These are phyloP conservation scores for Philypnodon macrostomus DNA, from an alignment of 2,797 vertebrate species.

Conservation along the genomic window DNA sequence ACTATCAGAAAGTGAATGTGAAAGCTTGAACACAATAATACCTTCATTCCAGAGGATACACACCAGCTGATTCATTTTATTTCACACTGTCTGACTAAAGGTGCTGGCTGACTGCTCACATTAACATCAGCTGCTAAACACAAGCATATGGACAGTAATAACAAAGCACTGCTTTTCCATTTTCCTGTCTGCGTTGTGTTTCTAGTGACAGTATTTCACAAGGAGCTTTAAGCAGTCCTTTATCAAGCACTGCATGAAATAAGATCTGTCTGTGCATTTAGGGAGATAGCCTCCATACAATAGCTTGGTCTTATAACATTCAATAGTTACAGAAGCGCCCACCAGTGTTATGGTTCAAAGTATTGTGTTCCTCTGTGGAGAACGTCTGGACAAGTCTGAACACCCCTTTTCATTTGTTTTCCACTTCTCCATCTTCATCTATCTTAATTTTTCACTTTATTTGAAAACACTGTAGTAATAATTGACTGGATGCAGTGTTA, in stretches of 20 bases:
- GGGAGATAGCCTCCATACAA: too few species aligned
- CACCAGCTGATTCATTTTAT: conserved; percentile 26
- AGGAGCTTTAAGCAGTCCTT: conserved; percentile 31
- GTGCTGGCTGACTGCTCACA: conserved; percentile 12
- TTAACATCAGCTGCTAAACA: conserved; percentile 29
- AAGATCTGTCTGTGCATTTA: conserved; percentile 12
- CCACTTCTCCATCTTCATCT: conserved; percentile 22
- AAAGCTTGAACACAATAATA: conserved; percentile 31
- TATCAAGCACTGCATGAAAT: conserved; percentile 31
- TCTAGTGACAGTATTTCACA: conserved; percentile 21
- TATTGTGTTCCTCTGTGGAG: too few species aligned
- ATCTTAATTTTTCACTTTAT: conserved; percentile 16
- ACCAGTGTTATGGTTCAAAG: too few species aligned
- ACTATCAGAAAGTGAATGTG: conserved; percentile 38
- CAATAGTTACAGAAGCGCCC: too few species aligned
- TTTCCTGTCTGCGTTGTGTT: conserved; percentile 18
- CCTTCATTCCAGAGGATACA: conserved; percentile 17
- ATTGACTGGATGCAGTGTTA: conserved; percentile 9
- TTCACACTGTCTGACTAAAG: conserved; percentile 29
- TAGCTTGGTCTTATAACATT: too few species aligned
- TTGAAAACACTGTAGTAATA: conserved; percentile 11
- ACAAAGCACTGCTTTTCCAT: conserved; percentile 7
- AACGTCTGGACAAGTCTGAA: conserved; percentile 17
- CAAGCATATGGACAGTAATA: conserved; percentile 24
- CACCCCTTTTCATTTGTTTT: conserved; percentile 23